These are phyloP conservation scores for Dioctria rufipes DNA, from an alignment of 2,888 invertebrate species.

Conservation along the genomic window DNA sequence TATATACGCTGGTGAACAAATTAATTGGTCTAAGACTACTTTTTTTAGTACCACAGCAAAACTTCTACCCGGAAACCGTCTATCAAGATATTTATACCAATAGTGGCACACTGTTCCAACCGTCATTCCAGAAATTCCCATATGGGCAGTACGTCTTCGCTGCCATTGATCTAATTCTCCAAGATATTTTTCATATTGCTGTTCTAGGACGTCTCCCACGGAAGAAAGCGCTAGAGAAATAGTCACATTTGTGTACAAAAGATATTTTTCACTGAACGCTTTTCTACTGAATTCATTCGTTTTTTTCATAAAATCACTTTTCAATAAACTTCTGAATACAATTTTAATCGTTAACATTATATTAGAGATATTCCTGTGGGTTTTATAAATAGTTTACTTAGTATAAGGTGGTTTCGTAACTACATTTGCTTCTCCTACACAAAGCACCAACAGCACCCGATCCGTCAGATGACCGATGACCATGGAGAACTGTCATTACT, in stretches of 20 bases:
- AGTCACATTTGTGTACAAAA: constrained; percentile 85
- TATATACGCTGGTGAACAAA: constrained; percentile 88
- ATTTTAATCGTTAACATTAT: not conserved
- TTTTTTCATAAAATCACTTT: not conserved
- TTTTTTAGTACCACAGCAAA: constrained; percentile 79
- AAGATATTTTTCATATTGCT: constrained; percentile 80
- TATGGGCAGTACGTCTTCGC: constrained; percentile 78
- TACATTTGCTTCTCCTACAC: no score
- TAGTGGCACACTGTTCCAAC: constrained; percentile 87
- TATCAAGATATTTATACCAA: constrained; percentile 88
- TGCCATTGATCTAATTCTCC: constrained; percentile 75
- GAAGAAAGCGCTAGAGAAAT: constrained; percentile 85
- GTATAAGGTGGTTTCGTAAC: no score
- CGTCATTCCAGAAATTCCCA: constrained; percentile 83
- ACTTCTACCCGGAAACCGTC: constrained; percentile 76
- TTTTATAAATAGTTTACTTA: no score
- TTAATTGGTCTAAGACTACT: constrained; percentile 84
- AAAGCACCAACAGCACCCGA: no score
- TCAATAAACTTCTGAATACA: not conserved
- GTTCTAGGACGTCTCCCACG: constrained; percentile 85
- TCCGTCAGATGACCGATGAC: no score
- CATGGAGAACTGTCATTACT: no score
- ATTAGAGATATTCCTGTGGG: not conserved
- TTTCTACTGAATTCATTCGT: constrained; percentile 56
- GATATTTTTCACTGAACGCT: constrained; percentile 78